phyloP scores from a whole-genome alignment of 2,888 invertebrate genomes.

The Drosophila picticornis region DNA sequence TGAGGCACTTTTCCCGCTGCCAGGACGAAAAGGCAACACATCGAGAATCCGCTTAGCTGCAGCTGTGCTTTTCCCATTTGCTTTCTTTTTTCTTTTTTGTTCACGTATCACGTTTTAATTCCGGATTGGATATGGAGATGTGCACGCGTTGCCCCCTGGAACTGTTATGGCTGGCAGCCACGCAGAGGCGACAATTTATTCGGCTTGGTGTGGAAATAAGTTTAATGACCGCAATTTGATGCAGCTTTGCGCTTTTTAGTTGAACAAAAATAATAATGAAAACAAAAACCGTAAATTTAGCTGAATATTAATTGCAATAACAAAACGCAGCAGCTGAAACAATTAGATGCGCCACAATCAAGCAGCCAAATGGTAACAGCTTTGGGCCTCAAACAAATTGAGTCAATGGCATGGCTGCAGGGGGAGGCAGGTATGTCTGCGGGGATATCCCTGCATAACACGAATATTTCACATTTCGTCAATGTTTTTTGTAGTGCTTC shows the following conservation, averaged over 20 bases:
- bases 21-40: conserved; percentile 46
- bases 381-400: conserved; percentile 30
- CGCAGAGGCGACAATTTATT: conserved; percentile 74
- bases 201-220: conserved; percentile 58
- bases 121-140: conserved; percentile 31
- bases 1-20: conserved; percentile 50
- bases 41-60: conserved; percentile 20
- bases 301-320: conserved; percentile 74
- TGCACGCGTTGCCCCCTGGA: conserved; percentile 45
- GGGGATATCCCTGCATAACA: conserved; percentile 19
- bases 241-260: conserved; percentile 68
- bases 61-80: conserved; percentile 21
- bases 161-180: conserved; percentile 65
- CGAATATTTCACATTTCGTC: conserved; percentile 47
- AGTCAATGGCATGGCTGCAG: conserved; percentile 42
- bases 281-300: conserved; percentile 46
- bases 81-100: neutral
- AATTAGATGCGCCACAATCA: conserved; percentile 80
- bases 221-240: conserved; percentile 83
- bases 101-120: neutral
- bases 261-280: conserved; percentile 27
- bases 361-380: conserved; percentile 24
- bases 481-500: conserved; percentile 49
- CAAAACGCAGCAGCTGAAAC: conserved; percentile 64
- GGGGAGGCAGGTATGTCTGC: neutral